Evolutionary conservation across 1,140 invertebrate genomes (phyloP).

Genomic region (Ceratosolen solmsi): DNA sequence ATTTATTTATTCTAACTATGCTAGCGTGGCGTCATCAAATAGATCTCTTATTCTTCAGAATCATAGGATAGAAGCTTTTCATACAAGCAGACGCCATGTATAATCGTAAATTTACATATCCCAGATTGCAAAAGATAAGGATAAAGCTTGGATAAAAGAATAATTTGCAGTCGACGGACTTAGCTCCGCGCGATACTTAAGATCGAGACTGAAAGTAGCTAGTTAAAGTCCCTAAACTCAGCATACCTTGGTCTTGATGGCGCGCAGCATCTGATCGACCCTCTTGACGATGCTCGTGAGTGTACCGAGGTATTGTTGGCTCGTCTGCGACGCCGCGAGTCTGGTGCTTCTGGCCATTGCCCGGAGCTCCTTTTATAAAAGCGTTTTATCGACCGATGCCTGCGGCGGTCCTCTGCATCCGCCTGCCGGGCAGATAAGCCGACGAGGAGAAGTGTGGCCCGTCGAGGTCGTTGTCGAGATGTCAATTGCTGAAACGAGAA

Average conservation of each 20-base stretch:
- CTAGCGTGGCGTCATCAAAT: no score
- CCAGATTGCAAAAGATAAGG: no score
- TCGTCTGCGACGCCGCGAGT: neutral
- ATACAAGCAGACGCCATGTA: no score
- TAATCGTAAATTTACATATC: no score
- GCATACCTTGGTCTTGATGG: slow-evolving; percentile 53
- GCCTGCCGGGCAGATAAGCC: neutral
- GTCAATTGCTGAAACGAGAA: neutral
- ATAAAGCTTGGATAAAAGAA: no score
- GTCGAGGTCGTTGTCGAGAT: neutral
- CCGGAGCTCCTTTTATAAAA: slow-evolving; percentile 12
- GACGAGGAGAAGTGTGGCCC: neutral
- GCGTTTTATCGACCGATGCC: slow-evolving; percentile 30
- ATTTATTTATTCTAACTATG: no score
- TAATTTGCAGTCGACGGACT: no score
- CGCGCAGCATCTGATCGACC: slow-evolving; percentile 52
- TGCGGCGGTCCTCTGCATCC: slow-evolving; percentile 7
- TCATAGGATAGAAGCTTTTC: no score
- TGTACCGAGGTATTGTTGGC: neutral
- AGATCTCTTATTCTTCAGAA: no score
- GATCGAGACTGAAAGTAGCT: no score
- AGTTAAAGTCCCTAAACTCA: no score
- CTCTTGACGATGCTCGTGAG: neutral
- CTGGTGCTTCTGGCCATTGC: slow-evolving; percentile 22
- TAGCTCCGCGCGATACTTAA: no score